phyloP scores from a whole-genome alignment of 2,797 vertebrate genomes.

The Ptychobarbus kaznakovi region DNA sequence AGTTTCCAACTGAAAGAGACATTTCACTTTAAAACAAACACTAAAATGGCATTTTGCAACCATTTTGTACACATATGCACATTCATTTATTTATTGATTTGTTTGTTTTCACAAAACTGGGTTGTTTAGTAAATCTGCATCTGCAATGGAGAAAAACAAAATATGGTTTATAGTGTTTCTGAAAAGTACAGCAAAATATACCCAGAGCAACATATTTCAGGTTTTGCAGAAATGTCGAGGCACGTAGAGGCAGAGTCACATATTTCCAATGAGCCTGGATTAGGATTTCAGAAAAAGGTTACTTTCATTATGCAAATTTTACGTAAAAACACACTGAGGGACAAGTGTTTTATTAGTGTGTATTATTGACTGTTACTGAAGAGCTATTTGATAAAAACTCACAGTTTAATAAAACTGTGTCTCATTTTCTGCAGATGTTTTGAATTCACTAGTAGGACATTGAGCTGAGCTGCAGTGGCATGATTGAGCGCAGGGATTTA shows the following conservation, averaged over 20 bases:
- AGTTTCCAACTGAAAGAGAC: too few species aligned
- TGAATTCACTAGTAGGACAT: constrained; percentile 3
- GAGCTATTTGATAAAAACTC: background rate
- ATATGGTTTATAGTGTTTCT: background rate
- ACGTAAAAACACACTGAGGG: too few species aligned
- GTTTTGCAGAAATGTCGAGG: background rate
- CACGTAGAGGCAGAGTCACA: background rate
- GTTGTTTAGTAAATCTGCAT: too few species aligned
- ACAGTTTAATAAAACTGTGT: background rate
- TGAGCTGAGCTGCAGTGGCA: constrained; percentile 14
- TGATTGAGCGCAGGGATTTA: constrained; percentile 46
- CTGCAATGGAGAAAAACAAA: too few species aligned
- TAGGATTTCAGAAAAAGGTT: background rate
- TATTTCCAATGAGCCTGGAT: background rate
- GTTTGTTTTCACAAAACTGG: too few species aligned
- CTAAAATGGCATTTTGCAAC: too few species aligned
- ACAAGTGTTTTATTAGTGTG: background rate
- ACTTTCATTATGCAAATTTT: background rate
- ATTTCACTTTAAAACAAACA: too few species aligned
- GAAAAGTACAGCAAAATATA: background rate
- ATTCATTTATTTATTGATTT: too few species aligned
- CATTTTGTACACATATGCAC: too few species aligned
- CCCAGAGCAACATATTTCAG: too few species aligned
- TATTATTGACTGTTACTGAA: background rate
- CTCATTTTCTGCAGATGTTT: background rate